Percentiles rank a stretch among this genome's conserved stretches.
These are phyloP conservation scores for Accipiter cooperii DNA, from an alignment of 2,113 vertebrate species.

Conservation along the genomic window DNA sequence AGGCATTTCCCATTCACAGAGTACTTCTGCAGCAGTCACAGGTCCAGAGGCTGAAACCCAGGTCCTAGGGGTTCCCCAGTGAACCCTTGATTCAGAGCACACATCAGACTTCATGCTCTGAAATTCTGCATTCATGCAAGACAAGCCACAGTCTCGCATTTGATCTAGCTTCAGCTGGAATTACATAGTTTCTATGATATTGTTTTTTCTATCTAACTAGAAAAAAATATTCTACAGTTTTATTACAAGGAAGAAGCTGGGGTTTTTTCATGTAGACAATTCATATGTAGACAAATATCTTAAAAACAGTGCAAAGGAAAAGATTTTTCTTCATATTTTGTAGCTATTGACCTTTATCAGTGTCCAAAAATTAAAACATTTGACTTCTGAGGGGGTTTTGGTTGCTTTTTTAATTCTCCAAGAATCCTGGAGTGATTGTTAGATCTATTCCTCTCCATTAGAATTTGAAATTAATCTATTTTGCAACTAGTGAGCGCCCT, in stretches of 20 bases:
- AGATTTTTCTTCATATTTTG: not conserved
- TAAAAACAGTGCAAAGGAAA: not conserved
- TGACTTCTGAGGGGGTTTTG: not conserved
- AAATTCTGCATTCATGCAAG: not conserved
- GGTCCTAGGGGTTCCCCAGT: not conserved
- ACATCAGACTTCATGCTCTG: not conserved
- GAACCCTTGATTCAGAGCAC: not conserved
- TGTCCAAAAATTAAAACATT: not conserved
- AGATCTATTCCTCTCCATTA: slow-evolving; percentile 51
- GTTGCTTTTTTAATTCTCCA: not conserved
- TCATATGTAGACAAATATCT: not conserved
- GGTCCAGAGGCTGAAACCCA: not conserved
- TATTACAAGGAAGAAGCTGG: not conserved
- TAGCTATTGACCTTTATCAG: not conserved
- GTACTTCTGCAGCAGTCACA: not conserved
- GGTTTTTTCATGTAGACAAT: not conserved
- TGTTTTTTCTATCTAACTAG: not conserved
- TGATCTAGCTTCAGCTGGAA: not conserved
- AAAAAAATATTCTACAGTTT: not conserved
- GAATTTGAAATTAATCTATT: slow-evolving; percentile 53
- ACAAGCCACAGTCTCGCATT: not conserved
- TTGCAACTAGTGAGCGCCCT: not conserved
- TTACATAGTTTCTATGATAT: not conserved
- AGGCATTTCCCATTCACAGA: not conserved
- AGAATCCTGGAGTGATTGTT: not conserved